Conservation (phyloP, 2,888 invertebrate genomes). For the Nebria brevicollis region DNA sequence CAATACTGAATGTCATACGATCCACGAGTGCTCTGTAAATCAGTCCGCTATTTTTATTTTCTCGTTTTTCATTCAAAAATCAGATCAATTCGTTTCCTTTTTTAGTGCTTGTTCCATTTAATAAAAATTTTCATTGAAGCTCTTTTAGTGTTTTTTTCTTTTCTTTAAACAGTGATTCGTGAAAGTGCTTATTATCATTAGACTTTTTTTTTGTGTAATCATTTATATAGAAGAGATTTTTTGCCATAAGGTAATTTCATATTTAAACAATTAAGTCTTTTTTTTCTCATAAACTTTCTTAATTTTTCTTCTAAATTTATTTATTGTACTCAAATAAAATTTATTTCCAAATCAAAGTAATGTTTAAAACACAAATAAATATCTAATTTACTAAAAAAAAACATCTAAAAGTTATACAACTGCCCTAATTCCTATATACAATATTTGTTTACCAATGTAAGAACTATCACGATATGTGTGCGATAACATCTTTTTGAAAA, state of each 20-base stretch:
- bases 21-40: conserved; percentile 16
- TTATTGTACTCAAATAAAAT: no score
- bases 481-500: no score
- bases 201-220: not conserved
- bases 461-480: no score
- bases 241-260: not conserved
- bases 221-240: not conserved
- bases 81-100: not conserved
- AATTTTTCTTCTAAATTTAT: no score
- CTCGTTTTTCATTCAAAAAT: not conserved
- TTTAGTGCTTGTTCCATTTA: not conserved
- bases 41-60: conserved; percentile 19
- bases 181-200: conserved; percentile 5
- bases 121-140: not conserved
- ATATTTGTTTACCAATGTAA: no score
- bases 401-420: no score
- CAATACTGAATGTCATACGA: conserved; percentile 22
- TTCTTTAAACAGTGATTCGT: not conserved
- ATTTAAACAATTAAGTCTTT: not conserved
- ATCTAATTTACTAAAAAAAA: no score
- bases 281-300: not conserved
- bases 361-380: no score
- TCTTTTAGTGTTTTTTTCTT: not conserved
- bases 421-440: no score
- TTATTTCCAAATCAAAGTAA: no score